These are phyloP conservation scores for Microtus agrestis DNA, from an alignment of 2,797 vertebrate genomes.

Conservation along the genomic window DNA sequence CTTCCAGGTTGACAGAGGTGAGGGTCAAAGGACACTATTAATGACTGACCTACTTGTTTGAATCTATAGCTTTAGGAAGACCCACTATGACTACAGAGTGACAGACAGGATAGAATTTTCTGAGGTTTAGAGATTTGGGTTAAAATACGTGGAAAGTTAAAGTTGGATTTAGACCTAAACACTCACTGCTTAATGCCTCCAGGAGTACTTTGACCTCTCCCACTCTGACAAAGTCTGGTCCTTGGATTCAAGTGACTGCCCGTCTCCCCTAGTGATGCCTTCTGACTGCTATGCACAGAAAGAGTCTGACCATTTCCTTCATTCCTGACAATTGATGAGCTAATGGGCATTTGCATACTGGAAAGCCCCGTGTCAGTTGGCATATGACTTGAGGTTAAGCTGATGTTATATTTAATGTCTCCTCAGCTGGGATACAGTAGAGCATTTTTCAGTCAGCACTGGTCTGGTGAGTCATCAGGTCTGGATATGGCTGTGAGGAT, in stretches of 20 bases:
- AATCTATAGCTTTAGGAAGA: neutral
- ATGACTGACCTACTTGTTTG: no score
- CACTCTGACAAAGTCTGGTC: no score
- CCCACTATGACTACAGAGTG: accelerated
- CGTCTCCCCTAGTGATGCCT: accelerated
- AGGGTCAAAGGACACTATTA: accelerated
- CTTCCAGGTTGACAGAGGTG: accelerated
- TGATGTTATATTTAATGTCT: neutral
- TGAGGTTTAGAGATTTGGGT: neutral
- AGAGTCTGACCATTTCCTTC: accelerated
- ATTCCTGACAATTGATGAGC: neutral
- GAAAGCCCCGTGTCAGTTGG: neutral
- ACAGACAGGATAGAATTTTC: neutral
- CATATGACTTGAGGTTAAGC: neutral
- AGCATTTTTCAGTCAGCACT: neutral
- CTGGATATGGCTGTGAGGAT: no score
- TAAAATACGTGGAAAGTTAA: neutral
- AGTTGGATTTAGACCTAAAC: neutral
- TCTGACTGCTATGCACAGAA: accelerated
- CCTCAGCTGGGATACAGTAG: neutral
- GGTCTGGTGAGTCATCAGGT: no score
- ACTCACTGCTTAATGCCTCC: neutral
- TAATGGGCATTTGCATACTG: accelerated
- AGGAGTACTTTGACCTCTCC: neutral
- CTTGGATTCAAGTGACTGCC: neutral